A percentile compares a stretch with the other conserved stretches of the same genome.
Conservation (phyloP, 53 echinoderm and acorn worm genomes). For the Paracentrotus lividus region DNA sequence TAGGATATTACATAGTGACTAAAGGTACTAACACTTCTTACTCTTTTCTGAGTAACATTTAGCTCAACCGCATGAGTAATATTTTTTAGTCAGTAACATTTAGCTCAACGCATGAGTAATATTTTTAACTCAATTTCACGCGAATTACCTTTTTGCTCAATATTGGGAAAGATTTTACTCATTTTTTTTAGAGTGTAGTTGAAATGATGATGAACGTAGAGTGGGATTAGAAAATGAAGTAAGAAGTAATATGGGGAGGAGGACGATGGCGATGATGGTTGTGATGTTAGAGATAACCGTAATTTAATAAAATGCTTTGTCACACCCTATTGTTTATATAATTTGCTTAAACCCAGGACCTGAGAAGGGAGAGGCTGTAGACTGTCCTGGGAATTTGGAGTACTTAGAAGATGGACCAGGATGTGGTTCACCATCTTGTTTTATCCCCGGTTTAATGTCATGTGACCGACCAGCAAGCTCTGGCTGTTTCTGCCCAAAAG, state of each 20-base stretch:
- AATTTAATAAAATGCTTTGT: background rate
- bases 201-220: background rate
- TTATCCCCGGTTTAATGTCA: background rate
- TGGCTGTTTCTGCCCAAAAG: slow-evolving; percentile 55
- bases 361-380: background rate
- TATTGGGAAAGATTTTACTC: no score
- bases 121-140: no score
- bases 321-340: background rate
- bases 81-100: no score
- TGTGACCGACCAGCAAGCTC: slow-evolving; percentile 15
- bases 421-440: slow-evolving; percentile 49
- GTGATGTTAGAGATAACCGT: background rate
- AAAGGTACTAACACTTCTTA: no score
- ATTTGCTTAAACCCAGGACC: background rate
- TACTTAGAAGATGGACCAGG: slow-evolving; percentile 24
- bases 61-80: no score
- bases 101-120: no score
- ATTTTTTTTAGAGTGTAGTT: no score
- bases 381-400: slow-evolving; percentile 36
- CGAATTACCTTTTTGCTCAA: no score
- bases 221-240: no score
- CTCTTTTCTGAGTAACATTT: no score
- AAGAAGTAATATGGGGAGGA: no score
- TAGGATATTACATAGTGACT: no score
- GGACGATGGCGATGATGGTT: background rate